Percentiles rank a stretch among this genome's conserved stretches.
phyloP scores from a whole-genome alignment of 1,140 invertebrate genomes.

The Pogonomyrmex californicus region DNA sequence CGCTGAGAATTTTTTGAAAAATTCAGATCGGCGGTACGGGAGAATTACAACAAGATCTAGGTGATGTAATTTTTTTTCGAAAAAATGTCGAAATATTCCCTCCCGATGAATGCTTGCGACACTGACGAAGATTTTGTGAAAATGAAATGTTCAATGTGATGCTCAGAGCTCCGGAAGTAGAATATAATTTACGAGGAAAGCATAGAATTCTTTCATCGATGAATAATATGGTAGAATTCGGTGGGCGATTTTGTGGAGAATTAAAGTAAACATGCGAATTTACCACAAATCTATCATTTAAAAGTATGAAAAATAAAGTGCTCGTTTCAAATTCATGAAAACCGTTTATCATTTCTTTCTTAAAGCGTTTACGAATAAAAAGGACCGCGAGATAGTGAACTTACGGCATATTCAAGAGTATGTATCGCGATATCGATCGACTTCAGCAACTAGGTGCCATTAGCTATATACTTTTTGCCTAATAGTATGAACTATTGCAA shows the following conservation, averaged over 20 bases:
- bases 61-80: constrained; percentile 3
- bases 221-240: neutral
- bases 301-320: constrained; percentile 47
- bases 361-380: constrained; percentile 29
- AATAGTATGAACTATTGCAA: constrained; percentile 56
- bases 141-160: neutral
- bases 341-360: neutral
- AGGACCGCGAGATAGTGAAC: neutral
- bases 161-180: neutral
- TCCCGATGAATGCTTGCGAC: neutral
- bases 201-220: constrained; percentile 12
- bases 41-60: constrained; percentile 51
- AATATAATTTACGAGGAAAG: constrained; percentile 36
- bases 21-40: constrained; percentile 23
- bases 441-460: constrained; percentile 48
- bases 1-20: constrained; percentile 46
- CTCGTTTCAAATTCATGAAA: constrained; percentile 10
- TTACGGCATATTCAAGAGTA: constrained; percentile 1
- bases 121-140: neutral
- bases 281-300: constrained; percentile 4
- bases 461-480: constrained; percentile 48
- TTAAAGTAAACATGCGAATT: constrained; percentile 42
- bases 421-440: constrained; percentile 62
- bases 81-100: constrained; percentile 43
- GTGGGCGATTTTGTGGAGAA: constrained; percentile 11